phyloP scores from a whole-genome alignment of 2,113 vertebrate species.

The Tretioscincus oriximinensis region DNA sequence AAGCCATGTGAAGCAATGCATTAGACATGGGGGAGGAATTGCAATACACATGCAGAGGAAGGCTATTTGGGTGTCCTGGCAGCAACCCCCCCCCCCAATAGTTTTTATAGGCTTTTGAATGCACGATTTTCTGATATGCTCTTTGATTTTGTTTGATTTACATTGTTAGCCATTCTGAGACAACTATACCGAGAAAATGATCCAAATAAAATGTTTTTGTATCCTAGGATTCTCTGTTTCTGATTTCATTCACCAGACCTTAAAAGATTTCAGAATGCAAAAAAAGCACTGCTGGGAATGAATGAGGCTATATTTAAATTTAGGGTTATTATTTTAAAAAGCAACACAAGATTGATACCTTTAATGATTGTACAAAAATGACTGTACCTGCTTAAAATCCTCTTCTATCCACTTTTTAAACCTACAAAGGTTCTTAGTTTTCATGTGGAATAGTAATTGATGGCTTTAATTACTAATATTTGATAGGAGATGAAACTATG shows the following conservation, averaged over 20 bases:
- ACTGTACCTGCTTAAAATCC: too few relatives aligned
- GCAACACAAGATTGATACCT: neutral
- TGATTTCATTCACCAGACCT: neutral
- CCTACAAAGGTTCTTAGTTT: neutral
- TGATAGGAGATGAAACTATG: too few relatives aligned
- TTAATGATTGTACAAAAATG: too few relatives aligned
- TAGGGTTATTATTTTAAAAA: neutral
- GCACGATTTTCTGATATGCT: neutral
- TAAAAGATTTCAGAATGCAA: neutral
- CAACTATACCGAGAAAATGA: neutral
- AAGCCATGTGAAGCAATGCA: neutral
- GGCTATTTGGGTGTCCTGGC: too few relatives aligned
- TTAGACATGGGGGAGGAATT: neutral
- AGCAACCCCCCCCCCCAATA: too few relatives aligned
- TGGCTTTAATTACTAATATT: too few relatives aligned
- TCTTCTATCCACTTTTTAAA: neutral
- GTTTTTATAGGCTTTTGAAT: neutral
- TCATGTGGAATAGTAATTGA: neutral
- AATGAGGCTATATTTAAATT: neutral
- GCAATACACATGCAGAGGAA: too few relatives aligned
- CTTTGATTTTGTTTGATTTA: neutral
- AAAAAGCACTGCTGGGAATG: neutral
- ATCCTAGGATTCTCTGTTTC: neutral
- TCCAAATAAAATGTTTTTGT: neutral
- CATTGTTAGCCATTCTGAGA: neutral